Evolutionary conservation across 2,797 vertebrate species (phyloP), one percentile per base, ranked within the genome.

Genomic region (Odontamblyopus lacepedii): DNA sequence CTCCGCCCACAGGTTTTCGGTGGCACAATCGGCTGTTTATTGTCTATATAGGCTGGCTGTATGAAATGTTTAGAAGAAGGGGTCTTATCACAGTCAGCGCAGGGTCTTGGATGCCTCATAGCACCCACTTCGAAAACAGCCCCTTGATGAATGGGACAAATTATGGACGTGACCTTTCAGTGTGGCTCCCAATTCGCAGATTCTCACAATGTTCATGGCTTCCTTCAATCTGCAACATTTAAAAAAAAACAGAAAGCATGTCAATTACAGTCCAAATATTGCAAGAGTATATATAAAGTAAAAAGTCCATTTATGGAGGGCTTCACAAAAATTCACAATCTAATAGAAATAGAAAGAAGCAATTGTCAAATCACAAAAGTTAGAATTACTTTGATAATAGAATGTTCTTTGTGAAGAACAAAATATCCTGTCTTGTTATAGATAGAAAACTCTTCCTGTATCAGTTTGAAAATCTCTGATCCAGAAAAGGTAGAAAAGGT

Each of bases 121-220:
- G 83, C 83, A 83, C 75, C 73, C 80, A 74, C 75, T 78, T 69
- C 75, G 85, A 73, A 87, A 88, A 80, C 67, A 71, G 78, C 80
- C 82, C 74, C 44, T 64, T 87, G 81, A 88, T 86, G 71, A 86
- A 87, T 86, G 70, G 71, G 71, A 74, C 65, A 77, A 86, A 80
- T 88, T 85, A 87, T 73, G 72, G 70, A 56, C 13, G 0, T 83
- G 79, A 89, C 87, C 88, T 89, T 85, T 85, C 75, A 38, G 16
- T 80, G 73, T 81, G 66, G 62, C 75, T 79, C 73, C 81, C 68
- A 53, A 23, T 48, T 5, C 0, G 7, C 15, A 66, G 44, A 75
- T 32, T 70, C 79, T 78, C 60, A 73, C 65, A 66, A 32, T 67
- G 66, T 78, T 82, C 76, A 81, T 70, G 65, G 70, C 78, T 81